Percentiles rank a stretch among this genome's conserved stretches.
Conservation (phyloP, 2,888 invertebrate species). For the Frankliniella intonsa region DNA sequence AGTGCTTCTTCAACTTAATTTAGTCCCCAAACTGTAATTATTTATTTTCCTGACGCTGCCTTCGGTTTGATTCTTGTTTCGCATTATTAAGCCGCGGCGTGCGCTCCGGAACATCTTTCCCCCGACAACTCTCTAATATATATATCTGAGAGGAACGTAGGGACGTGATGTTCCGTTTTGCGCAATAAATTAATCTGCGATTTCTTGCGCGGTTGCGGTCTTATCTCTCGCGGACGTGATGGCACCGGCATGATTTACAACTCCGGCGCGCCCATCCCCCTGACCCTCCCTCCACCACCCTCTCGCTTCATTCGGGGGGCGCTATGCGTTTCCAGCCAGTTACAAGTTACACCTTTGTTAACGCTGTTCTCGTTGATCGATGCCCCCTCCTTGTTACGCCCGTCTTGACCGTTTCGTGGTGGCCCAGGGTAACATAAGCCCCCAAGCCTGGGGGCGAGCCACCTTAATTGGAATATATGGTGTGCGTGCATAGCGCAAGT, state of each 20-base stretch:
- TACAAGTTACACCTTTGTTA: too few relatives aligned
- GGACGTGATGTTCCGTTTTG: background rate
- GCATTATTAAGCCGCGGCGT: background rate
- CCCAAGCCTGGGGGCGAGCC: background rate
- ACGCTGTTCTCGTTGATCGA: background rate
- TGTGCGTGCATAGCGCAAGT: too few relatives aligned
- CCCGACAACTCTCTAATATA: background rate
- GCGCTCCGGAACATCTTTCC: background rate
- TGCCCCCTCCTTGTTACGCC: background rate
- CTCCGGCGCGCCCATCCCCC: background rate
- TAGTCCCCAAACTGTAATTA: too few relatives aligned
- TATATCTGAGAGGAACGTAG: background rate
- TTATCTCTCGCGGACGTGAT: too few relatives aligned
- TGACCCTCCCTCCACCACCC: background rate
- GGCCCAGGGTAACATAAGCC: background rate
- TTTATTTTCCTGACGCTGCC: too few relatives aligned
- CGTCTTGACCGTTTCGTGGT: background rate
- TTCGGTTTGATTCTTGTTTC: too few relatives aligned
- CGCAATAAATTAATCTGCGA: constrained; percentile 12
- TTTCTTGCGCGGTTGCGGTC: background rate
- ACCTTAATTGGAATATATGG: constrained; percentile 23
- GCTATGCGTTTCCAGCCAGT: background rate
- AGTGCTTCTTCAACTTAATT: too few relatives aligned
- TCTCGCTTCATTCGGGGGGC: background rate
- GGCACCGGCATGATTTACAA: too few relatives aligned